phyloP scores from a whole-genome alignment of 2,113 vertebrate species.

The Cyprinodon tularosa region DNA sequence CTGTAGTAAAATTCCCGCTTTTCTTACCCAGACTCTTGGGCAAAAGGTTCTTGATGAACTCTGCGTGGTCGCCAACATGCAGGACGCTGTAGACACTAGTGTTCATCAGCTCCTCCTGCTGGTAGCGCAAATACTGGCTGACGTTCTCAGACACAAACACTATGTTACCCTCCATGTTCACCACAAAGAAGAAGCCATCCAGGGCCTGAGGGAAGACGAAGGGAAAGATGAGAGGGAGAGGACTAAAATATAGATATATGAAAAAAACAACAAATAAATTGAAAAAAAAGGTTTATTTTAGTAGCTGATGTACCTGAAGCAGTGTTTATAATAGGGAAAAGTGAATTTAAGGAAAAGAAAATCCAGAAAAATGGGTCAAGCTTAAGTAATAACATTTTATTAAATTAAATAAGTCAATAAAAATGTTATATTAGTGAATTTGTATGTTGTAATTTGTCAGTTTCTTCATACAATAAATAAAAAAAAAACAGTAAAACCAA shows the following conservation, averaged over 20 bases:
- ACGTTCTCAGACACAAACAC: slow-evolving; percentile 99
- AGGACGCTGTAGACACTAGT: slow-evolving; percentile 96
- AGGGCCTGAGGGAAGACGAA: slow-evolving; percentile 82
- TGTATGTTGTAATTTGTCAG: too few relatives aligned
- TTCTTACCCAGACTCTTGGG: slow-evolving; percentile 92
- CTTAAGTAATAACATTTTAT: not conserved
- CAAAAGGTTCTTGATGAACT: slow-evolving; percentile 97
- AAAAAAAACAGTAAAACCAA: too few relatives aligned
- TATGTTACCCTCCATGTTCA: slow-evolving; percentile 95
- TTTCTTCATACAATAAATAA: too few relatives aligned
- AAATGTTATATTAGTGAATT: too few relatives aligned
- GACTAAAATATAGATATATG: not conserved
- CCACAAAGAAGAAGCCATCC: slow-evolving; percentile 98
- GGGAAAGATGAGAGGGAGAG: not conserved
- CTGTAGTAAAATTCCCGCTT: not conserved
- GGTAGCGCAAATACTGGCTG: slow-evolving; percentile 94
- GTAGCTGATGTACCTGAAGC: not conserved
- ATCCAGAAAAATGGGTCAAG: not conserved
- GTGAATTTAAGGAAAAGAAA: not conserved
- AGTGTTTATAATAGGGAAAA: not conserved
- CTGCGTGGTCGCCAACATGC: slow-evolving; percentile 93
- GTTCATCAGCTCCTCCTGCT: slow-evolving; percentile 98
- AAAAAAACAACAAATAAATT: too few relatives aligned
- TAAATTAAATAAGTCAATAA: not conserved
- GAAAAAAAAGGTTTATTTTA: not conserved